Conservation (phyloP, 2,113 vertebrate genomes). For the Thamnophis sirtalis region DNA sequence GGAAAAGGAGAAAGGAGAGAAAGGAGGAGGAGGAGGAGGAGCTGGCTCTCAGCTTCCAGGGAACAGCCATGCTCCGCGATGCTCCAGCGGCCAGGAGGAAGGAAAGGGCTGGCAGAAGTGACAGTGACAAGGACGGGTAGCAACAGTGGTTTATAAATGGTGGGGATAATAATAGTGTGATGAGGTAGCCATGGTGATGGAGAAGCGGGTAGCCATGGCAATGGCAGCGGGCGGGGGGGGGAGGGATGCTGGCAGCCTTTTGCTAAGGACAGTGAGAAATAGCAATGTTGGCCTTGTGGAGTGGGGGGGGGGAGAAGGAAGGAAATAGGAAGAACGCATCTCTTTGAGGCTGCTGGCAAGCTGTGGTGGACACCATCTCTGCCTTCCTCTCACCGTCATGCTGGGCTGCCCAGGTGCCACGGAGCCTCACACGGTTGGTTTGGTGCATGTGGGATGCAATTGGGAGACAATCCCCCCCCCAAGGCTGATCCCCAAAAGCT, state of each 20-base stretch:
- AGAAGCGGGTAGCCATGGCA: conserved; percentile 10
- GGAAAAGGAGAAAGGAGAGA: no score
- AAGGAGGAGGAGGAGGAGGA: background rate
- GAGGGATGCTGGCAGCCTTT: background rate
- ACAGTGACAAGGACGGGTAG: background rate
- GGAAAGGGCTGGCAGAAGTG: background rate
- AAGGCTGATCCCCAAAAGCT: background rate
- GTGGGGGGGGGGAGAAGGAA: background rate
- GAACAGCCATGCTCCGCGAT: background rate
- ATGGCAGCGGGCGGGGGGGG: background rate
- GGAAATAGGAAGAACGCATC: background rate
- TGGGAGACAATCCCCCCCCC: background rate
- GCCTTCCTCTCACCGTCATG: background rate
- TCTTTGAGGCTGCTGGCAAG: background rate
- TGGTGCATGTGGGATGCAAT: background rate
- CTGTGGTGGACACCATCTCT: background rate
- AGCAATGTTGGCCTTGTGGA: background rate
- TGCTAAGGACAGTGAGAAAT: background rate
- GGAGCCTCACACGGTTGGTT: background rate
- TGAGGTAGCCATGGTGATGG: conserved; percentile 23
- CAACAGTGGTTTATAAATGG: conserved; percentile 27
- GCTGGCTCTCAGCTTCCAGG: background rate
- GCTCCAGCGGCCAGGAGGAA: background rate
- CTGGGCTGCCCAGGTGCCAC: background rate
- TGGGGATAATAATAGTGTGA: conserved; percentile 20